Percentiles rank a stretch among this genome's conserved stretches.
These are phyloP conservation scores for Cyanistes caeruleus DNA, from an alignment of 2,113 vertebrate genomes.

Conservation along the genomic window DNA sequence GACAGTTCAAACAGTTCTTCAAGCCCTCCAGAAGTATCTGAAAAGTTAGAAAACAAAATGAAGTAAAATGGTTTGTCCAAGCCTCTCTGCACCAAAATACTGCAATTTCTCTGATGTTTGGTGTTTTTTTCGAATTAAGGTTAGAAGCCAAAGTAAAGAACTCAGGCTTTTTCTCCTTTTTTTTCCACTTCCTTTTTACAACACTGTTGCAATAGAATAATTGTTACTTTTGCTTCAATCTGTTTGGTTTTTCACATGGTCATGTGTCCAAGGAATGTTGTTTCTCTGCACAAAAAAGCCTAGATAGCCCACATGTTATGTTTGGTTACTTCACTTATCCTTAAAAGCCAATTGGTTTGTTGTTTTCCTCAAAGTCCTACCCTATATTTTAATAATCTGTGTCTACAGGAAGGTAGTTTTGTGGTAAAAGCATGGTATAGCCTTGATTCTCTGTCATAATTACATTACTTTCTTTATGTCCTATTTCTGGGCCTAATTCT, in stretches of 20 bases:
- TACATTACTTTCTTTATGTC: accelerated
- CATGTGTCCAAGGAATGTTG: neutral
- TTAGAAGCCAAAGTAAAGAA: neutral
- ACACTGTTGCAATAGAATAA: neutral
- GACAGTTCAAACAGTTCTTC: neutral
- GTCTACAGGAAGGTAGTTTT: neutral
- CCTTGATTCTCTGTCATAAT: neutral
- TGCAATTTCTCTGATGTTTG: neutral
- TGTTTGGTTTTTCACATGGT: neutral
- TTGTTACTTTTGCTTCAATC: neutral
- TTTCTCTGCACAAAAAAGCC: neutral
- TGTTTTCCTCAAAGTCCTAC: neutral
- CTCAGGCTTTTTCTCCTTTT: neutral
- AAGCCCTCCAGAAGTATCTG: neutral
- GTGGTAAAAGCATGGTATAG: neutral
- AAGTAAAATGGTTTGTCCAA: neutral
- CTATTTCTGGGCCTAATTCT: neutral
- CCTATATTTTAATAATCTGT: neutral
- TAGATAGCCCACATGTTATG: neutral
- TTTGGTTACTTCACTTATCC: neutral
- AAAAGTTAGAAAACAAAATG: neutral
- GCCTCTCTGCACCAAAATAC: neutral
- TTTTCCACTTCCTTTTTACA: neutral
- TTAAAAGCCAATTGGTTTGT: neutral
- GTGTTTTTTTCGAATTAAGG: neutral